phyloP scores from a whole-genome alignment of 2,888 invertebrate genomes.

The Drosophila monieri region DNA sequence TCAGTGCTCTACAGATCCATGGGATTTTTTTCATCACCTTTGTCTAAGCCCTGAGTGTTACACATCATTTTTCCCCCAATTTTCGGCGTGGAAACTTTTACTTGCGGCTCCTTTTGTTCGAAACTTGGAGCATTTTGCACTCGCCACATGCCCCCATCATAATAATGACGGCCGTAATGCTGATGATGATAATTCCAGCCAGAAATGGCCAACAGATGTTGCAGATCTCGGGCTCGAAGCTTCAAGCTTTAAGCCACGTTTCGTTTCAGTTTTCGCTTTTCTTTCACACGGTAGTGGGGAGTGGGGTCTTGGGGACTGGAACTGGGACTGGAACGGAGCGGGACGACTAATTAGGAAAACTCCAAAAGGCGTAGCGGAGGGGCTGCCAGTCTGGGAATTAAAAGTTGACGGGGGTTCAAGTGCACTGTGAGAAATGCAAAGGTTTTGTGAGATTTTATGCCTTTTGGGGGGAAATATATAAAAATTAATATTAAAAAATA shows the following conservation, averaged over 20 bases:
- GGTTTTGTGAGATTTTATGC: too few species aligned
- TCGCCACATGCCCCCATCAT: slow-evolving; percentile 40
- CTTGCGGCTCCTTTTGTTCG: slow-evolving; percentile 30
- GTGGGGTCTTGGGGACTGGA: too few species aligned
- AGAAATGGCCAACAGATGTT: slow-evolving; percentile 1
- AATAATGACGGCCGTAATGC: slow-evolving; percentile 4
- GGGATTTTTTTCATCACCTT: background rate
- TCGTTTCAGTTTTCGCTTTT: slow-evolving; percentile 66
- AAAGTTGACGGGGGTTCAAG: slow-evolving; percentile 17
- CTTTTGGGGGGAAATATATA: too few species aligned
- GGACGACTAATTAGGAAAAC: slow-evolving; percentile 69
- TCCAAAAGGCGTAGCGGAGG: background rate
- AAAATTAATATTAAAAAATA: too few species aligned
- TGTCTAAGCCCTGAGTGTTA: background rate
- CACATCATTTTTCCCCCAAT: background rate
- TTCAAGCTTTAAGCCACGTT: slow-evolving; percentile 44
- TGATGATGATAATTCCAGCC: slow-evolving; percentile 10
- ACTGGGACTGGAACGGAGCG: background rate
- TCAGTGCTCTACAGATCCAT: background rate
- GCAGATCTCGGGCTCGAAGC: slow-evolving; percentile 6
- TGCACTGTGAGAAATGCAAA: background rate
- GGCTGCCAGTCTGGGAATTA: slow-evolving; percentile 8
- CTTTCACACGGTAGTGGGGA: slow-evolving; percentile 57
- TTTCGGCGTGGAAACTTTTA: slow-evolving; percentile 55
- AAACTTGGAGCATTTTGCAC: slow-evolving; percentile 56